Base-by-base conservation (phyloP, 2,888 invertebrate species). In the Synergus japonicus region DNA sequence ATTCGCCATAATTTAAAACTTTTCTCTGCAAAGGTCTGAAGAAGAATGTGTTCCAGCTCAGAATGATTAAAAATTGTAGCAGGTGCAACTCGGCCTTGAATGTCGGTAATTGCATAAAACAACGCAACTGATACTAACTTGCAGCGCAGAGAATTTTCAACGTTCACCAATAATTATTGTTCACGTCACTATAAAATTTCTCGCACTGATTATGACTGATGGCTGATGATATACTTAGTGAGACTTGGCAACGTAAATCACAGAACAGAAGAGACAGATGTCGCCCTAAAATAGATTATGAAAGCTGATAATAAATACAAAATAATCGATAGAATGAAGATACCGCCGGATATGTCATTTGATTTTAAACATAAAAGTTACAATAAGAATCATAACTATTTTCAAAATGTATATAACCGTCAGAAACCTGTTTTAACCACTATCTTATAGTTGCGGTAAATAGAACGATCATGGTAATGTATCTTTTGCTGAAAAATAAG, bases 1-100 rank as follows among this genome's bases (percentile, higher is more conserved):
- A 73, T 73, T 46, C n/a, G 73, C 73, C 73, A 73, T 73, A 9
- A 37, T 54, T 49, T 46, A 0, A 13, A 15, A 15, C n/a, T 54
- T 54, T n/a, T 54, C 8, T 7, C 7, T 54, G n/a, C 54, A 54
- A 54, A n/a, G 0, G n/a, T n/a, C 54, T 54, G 54, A 54, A 54
- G 1, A 0, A 8, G n/a, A 54, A 54, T 54, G n/a, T n/a, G 8
- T 54, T 8, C 54, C 7, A 54, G 15, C n/a, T 8, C 8, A 54
- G n/a, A 49, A 15, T 5, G n/a, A 54, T 8, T 3, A 29, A 29
- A 29, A 29, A 3, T 29, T 29, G 3, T 29, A 3, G 29, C 29
- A 29, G 29, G 2, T 29, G 3, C 29, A 29, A 29, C 3, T 29
- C 3, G 29, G 29, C 29, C 29, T 29, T 3, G 29, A 29, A 29